These are phyloP conservation scores for Orthosia gothica DNA, from an alignment of 2,888 invertebrate species.

Conservation along the genomic window DNA sequence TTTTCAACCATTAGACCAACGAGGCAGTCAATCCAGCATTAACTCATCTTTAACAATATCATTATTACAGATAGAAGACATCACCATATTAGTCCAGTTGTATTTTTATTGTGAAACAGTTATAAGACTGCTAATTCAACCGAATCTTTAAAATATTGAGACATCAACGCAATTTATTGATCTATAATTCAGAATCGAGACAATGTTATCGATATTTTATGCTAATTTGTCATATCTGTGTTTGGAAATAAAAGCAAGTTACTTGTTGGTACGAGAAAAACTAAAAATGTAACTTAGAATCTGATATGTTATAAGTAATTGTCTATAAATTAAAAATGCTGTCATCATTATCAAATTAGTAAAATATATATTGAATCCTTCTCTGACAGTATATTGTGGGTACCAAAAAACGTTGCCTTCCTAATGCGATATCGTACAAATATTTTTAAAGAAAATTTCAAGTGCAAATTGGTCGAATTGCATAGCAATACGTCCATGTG, in stretches of 20 bases:
- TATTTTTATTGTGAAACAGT: constrained; percentile 57
- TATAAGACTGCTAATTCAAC: constrained; percentile 62
- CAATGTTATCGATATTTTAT: constrained; percentile 77
- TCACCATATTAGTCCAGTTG: constrained; percentile 29
- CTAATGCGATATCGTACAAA: no score
- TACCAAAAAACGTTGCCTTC: background rate
- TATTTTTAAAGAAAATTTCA: no score
- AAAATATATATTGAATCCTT: constrained; percentile 17
- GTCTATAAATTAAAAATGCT: constrained; percentile 13
- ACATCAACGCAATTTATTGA: constrained; percentile 79
- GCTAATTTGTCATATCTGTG: constrained; percentile 72
- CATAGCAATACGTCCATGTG: no score
- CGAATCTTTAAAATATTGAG: constrained; percentile 74
- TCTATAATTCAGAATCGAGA: constrained; percentile 75
- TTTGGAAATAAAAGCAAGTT: constrained; percentile 63
- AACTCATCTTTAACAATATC: constrained; percentile 31
- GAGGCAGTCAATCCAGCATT: background rate
- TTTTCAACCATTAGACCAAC: no score
- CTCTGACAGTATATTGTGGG: background rate
- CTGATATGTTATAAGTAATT: background rate
- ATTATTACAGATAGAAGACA: constrained; percentile 26
- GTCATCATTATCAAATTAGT: constrained; percentile 34
- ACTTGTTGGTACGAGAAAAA: constrained; percentile 23
- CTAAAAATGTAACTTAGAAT: constrained; percentile 8
- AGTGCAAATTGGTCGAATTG: no score